phyloP scores from a whole-genome alignment of 2,113 vertebrate species.

The Nothobranchius kuhntae region DNA sequence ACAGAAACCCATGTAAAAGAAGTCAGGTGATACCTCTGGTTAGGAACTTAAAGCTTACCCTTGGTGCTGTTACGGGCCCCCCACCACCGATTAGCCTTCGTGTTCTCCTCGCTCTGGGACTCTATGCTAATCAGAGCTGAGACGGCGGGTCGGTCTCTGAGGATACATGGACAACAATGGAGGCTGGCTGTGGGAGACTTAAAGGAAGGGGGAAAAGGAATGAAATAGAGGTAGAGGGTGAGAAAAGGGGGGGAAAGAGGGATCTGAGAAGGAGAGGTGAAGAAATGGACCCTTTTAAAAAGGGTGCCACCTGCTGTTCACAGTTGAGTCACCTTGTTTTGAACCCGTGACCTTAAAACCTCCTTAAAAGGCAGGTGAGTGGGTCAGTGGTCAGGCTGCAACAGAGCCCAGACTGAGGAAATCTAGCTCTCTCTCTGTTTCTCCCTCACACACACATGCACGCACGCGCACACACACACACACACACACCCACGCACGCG shows the following conservation, averaged over 20 bases:
- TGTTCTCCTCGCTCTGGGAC: conserved; percentile 72
- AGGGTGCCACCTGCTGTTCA: conserved; percentile 68
- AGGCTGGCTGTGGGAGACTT: neutral
- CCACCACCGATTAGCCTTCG: conserved; percentile 68
- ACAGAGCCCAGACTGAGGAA: conserved; percentile 23
- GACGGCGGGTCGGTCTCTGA: conserved; percentile 59
- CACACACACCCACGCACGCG: too few species aligned
- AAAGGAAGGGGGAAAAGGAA: conserved; percentile 22
- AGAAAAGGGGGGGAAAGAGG: conserved; percentile 23
- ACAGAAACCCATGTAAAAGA: conserved; percentile 42
- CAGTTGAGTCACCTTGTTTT: conserved; percentile 78
- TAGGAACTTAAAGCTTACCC: conserved; percentile 67
- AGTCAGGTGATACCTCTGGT: conserved; percentile 62
- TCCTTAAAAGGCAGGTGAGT: conserved; percentile 73
- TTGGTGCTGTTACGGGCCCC: conserved; percentile 51
- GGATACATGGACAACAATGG: conserved; percentile 42
- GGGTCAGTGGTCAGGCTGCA: conserved; percentile 74
- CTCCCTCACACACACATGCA: too few species aligned
- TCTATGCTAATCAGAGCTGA: conserved; percentile 77
- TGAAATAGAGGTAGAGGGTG: conserved; percentile 29
- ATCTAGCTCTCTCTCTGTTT: conserved; percentile 57
- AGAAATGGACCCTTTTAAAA: conserved; percentile 72
- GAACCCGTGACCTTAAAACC: conserved; percentile 78
- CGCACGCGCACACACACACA: too few species aligned
- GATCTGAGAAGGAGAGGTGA: conserved; percentile 61